phyloP scores from a whole-genome alignment of 2,888 invertebrate genomes.

The Meloe dianella region DNA sequence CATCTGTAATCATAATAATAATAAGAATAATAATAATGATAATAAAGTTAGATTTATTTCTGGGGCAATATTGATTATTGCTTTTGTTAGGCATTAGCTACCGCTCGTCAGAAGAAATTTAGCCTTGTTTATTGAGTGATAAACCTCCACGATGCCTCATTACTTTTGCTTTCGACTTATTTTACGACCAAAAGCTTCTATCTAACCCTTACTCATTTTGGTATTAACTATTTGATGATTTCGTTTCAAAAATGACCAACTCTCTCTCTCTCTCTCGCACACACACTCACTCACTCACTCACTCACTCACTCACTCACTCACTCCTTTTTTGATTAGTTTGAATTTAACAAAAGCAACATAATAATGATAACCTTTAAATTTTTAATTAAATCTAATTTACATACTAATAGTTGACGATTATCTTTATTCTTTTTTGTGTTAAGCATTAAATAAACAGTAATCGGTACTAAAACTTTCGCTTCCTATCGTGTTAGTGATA shows the following conservation, averaged over 20 bases:
- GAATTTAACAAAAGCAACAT: neutral
- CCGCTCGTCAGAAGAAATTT: slow-evolving; percentile 45
- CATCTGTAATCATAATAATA: neutral
- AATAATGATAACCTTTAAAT: neutral
- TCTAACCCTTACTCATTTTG: slow-evolving; percentile 31
- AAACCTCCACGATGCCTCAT: slow-evolving; percentile 57
- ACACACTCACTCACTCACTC: no score
- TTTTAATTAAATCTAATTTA: slow-evolving; percentile 4
- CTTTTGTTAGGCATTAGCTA: slow-evolving; percentile 43
- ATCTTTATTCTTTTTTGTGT: slow-evolving; percentile 3
- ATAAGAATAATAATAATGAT: slow-evolving; percentile 1
- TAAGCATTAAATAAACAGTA: slow-evolving; percentile 34
- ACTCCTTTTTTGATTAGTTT: neutral
- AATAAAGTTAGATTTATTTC: slow-evolving; percentile 49
- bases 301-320: no score
- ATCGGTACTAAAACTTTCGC: slow-evolving; percentile 34
- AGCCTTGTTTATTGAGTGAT: slow-evolving; percentile 58
- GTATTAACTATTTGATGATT: neutral
- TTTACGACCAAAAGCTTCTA: slow-evolving; percentile 49
- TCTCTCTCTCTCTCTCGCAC: neutral
- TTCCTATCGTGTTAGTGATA: slow-evolving; percentile 35
- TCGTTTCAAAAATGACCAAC: neutral
- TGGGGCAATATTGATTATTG: slow-evolving; percentile 48
- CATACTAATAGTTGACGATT: slow-evolving; percentile 8
- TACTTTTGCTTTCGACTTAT: slow-evolving; percentile 55